Base-by-base conservation (phyloP, 2,113 vertebrate species). In the Zosterops japonicus region DNA sequence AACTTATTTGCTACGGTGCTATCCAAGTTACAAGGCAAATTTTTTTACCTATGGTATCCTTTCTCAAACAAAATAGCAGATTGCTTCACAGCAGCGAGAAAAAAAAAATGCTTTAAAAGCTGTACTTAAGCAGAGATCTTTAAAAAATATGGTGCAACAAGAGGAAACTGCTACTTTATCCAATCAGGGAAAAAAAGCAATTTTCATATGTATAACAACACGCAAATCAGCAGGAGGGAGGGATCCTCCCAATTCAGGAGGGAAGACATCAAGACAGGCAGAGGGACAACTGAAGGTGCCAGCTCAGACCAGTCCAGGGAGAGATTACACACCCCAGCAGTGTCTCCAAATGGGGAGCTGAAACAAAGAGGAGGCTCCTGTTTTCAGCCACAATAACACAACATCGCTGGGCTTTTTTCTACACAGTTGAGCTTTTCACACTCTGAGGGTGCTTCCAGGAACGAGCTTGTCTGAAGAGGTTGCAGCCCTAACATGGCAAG, bases 11-110 rank as follows among this genome's bases (percentile, higher is more conserved):
- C 95, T 65, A 93, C 4, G 49, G 92, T 94, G 87, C 80, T 94
- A 64, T 94, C 92, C 95, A 96, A 97, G 89, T 96, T 95, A 95
- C 96, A 95, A 90, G 72, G 93, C 82, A 89, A 55, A 49, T 89
- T 94, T 89, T 89, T 95, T 79, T 55, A 83, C 3, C 15, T 84
- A 50, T 53, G 53, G 80, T 68, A 61, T 84, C 76, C 74, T 89
- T 92, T 92, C 77, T 64, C 65, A 72, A 82, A 83, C 0, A 0
- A 53, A 90, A 90, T 7, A 1, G 8, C 65, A 42, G 87, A 87
- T 57, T 76, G 88, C 36, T 89, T 68, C 61, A 70, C 2, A 39
- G 64, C 25, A 81, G 41, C 0, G 0, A 76, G 41, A 2, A 23
- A 23, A 5, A 55, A 46, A 49, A 49, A 49, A 49, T 36, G 22